phyloP scores from a whole-genome alignment of 2,113 vertebrate genomes.

The Aphelocoma coerulescens region DNA sequence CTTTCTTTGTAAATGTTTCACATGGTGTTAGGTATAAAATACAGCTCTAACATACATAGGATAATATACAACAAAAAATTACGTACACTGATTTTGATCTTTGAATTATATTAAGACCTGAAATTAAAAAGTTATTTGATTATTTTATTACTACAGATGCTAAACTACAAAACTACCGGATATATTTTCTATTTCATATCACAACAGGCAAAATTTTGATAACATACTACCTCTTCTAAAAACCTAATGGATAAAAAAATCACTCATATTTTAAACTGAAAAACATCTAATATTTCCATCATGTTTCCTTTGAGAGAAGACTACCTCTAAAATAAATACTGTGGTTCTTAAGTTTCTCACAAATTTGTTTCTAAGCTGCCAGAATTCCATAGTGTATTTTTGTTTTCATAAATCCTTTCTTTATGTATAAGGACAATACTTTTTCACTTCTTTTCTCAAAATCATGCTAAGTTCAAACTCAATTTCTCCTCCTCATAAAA shows the following conservation, averaged over 20 bases:
- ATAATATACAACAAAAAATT: neutral
- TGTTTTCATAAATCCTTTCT: neutral
- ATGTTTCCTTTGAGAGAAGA: neutral
- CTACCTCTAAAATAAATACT: neutral
- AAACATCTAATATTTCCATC: neutral
- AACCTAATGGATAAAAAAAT: neutral
- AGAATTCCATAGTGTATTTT: neutral
- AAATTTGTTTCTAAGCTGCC: neutral
- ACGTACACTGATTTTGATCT: neutral
- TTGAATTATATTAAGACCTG: neutral
- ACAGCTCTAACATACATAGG: neutral
- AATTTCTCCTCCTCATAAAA: neutral
- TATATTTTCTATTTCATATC: neutral
- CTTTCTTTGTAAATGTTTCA: neutral
- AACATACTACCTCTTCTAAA: neutral
- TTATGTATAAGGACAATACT: neutral
- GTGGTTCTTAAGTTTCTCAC: neutral
- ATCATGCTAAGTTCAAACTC: neutral
- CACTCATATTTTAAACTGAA: neutral
- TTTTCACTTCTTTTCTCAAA: neutral
- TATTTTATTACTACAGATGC: neutral
- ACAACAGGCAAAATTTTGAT: neutral
- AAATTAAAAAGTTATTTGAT: neutral
- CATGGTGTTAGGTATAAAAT: neutral
- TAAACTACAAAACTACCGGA: neutral